A percentile compares a stretch with the other conserved stretches of the same genome.
Evolutionary conservation across 2,888 invertebrate species (phyloP).

Genomic region (Lasius platythorax): DNA sequence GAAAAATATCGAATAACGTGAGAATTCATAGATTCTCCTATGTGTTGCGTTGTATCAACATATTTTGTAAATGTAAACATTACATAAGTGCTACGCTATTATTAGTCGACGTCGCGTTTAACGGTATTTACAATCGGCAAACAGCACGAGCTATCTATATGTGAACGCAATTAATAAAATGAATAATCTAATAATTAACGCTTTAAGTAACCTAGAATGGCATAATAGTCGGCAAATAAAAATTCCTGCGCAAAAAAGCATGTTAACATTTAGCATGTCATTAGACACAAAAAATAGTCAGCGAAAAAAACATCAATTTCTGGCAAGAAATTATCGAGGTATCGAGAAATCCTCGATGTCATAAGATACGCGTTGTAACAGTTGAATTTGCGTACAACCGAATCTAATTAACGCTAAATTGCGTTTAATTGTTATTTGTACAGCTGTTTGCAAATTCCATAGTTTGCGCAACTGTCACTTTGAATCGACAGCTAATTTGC

Average conservation of each 20-base stretch:
- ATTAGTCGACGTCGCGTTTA: neutral
- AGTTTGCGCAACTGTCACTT: slow-evolving; percentile 58
- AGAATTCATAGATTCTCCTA: neutral
- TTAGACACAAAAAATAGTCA: slow-evolving; percentile 71
- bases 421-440: slow-evolving; percentile 69
- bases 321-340: slow-evolving; percentile 62
- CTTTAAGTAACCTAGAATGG: slow-evolving; percentile 7
- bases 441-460: slow-evolving; percentile 61
- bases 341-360: slow-evolving; percentile 57
- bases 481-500: slow-evolving; percentile 46
- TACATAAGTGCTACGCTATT: slow-evolving; percentile 11
- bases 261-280: slow-evolving; percentile 66
- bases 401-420: slow-evolving; percentile 35
- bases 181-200: slow-evolving; percentile 67
- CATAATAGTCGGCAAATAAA: slow-evolving; percentile 8
- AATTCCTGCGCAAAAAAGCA: slow-evolving; percentile 14
- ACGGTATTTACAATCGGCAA: slow-evolving; percentile 17
- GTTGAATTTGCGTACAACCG: slow-evolving; percentile 47
- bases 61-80: slow-evolving; percentile 9
- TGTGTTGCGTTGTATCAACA: neutral
- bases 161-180: slow-evolving; percentile 33
- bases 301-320: slow-evolving; percentile 42
- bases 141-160: neutral
- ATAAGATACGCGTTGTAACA: slow-evolving; percentile 45
- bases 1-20: neutral